Evolutionary conservation across 2,113 vertebrate species (phyloP), one percentile per base, ranked within the genome.

Genomic region (Rhynchomys soricoides): DNA sequence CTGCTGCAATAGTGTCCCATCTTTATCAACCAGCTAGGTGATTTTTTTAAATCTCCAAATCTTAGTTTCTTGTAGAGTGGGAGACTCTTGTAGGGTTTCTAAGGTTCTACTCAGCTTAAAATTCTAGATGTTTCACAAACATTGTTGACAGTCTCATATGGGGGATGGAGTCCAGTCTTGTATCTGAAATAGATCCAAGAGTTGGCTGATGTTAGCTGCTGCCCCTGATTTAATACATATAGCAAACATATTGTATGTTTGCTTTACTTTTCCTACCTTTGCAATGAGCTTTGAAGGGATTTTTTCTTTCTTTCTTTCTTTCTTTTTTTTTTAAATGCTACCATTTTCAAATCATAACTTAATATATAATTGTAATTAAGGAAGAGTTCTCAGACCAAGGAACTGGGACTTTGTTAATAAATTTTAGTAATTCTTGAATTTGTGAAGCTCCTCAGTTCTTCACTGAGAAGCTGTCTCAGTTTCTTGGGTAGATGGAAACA

Each of bases 401-500:
- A 73, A 86, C 26, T 89, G 6, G 37, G 0, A 50, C 7, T 91
- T 71, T 74, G 12, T 52, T 78, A 64, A 91, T 94, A 74, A 93
- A 90, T 68, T 7, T 9, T 62, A 91, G 48, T 78, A 86, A 12
- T 7, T 71, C 78, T 97, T 89, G 7, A 89, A 83, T 87, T 45
- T 43, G 24, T 50, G 62, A 37, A 12, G 31, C 3, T 48, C 29
- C 83, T n/a, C n/a, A n/a, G n/a, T n/a, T n/a, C n/a, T n/a, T n/a
- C n/a, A n/a, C n/a, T n/a, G n/a, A n/a, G n/a, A n/a, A n/a, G n/a
- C n/a, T 37, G 31, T 19, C 66, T 52, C 59, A 52, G 64, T 64
- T 66, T 86, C 62, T 24, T 52, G 21, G 70, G 66, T n/a, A 87
- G 34, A 37, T 52, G 17, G 19, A n/a, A 70, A 52, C 5, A 40